phyloP scores from a whole-genome alignment of 2,113 vertebrate genomes.

The Neofelis nebulosa region DNA sequence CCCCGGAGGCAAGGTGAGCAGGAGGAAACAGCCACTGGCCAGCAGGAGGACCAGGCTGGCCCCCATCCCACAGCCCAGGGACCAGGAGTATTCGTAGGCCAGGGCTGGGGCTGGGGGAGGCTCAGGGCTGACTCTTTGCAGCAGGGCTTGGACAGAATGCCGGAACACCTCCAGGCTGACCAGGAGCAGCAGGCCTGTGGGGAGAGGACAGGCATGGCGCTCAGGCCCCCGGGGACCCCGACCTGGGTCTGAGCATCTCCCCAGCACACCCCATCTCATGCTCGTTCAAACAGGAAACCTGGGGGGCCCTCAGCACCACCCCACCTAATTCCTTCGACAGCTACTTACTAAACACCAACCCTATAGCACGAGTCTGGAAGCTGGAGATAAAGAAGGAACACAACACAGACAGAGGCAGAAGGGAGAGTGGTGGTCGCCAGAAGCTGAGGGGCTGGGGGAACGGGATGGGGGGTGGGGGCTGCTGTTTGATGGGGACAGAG shows the following conservation, averaged over 20 bases:
- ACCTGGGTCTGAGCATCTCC: background rate
- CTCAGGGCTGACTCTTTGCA: constrained; percentile 85
- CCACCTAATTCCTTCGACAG: background rate
- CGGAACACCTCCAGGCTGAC: constrained; percentile 90
- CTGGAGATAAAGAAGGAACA: background rate
- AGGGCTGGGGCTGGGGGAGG: constrained; percentile 70
- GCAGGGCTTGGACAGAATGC: constrained; percentile 87
- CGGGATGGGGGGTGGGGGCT: no score
- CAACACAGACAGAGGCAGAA: background rate
- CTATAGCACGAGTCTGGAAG: background rate
- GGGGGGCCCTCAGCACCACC: background rate
- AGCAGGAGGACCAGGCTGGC: constrained; percentile 88
- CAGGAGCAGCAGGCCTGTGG: constrained; percentile 90
- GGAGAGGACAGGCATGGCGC: background rate
- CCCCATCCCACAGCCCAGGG: constrained; percentile 88
- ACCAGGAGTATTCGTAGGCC: constrained; percentile 92
- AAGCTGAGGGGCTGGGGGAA: background rate
- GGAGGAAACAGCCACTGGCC: constrained; percentile 87
- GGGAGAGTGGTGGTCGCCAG: rapidly evolving
- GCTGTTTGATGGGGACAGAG: no score
- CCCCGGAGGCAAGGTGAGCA: constrained; percentile 85
- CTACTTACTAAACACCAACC: background rate
- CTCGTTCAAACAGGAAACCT: background rate
- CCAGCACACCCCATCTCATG: background rate
- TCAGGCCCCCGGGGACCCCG: background rate